Evolutionary conservation across 2,113 vertebrate species (phyloP), one percentile per base, ranked within the genome.

Genomic region (Corydoras maculifer): DNA sequence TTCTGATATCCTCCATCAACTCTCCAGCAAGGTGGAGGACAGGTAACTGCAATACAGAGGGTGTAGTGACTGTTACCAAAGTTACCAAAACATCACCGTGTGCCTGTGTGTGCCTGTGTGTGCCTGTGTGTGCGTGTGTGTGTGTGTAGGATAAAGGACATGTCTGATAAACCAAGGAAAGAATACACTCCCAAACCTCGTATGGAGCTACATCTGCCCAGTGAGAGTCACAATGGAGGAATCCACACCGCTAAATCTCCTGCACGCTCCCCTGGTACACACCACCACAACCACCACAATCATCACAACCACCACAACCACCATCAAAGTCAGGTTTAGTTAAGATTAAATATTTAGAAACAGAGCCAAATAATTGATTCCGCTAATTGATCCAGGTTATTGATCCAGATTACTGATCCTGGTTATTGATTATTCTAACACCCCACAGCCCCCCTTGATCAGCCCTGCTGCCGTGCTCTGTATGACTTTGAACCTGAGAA

Each of bases 401-500:
- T n/a, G 32, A 35, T 4, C 4, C 35, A 5, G 35, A 8, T 43
- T 4, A 43, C 7, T 43, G 35, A 43, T 43, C 7, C 1, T 43
- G 35, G 7, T 43, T 0, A 43, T 43, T 43, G 35, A 43, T 43
- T 8, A 4, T 43, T 43, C 7, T 43, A 43, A 43, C 35, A 4
- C 35, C 35, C 35, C 35, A 57, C 88, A 81, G 88, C 3, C 73
- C 87, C 89, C 9, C 85, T 93, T 88, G 92, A 94, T 84, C 92
- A 94, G 81, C 93, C 93, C 1, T 93, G 91, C 77, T 93, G 92
- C 86, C 88, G 92, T 68, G 85, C 93, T 54, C 86, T 93, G 12
- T 94, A 93, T 35, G 93, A 94, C 87, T 94, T 94, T 70, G 92
- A 93, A 67, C 92, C 93, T 55, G 93, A 94, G 85, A 94, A 94